These are phyloP conservation scores for Andrena dorsata DNA, from an alignment of 2,888 invertebrate species.

Conservation along the genomic window DNA sequence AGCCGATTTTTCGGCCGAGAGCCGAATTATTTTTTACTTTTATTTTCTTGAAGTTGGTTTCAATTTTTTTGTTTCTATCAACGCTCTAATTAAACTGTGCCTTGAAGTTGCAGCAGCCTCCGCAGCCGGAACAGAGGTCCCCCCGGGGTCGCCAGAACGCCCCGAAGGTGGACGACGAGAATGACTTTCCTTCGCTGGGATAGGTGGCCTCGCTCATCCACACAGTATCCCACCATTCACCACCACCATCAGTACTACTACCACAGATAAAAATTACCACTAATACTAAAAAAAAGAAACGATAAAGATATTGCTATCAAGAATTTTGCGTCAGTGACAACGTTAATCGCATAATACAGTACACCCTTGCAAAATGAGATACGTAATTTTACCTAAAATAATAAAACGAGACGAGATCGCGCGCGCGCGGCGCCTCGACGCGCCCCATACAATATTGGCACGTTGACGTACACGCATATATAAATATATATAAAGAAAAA, in stretches of 20 bases:
- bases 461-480: slow-evolving; percentile 34
- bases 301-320: slow-evolving; percentile 76
- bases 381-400: slow-evolving; percentile 65
- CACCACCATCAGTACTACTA: slow-evolving; percentile 78
- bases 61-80: no score
- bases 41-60: no score
- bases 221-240: slow-evolving; percentile 71
- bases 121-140: slow-evolving; percentile 81
- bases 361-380: slow-evolving; percentile 73
- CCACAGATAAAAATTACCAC: slow-evolving; percentile 75
- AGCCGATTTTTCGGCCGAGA: no score
- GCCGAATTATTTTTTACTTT: no score
- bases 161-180: slow-evolving; percentile 97
- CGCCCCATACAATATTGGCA: slow-evolving; percentile 64
- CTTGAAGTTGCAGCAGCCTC: slow-evolving; percentile 73
- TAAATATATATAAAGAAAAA: no score
- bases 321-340: slow-evolving; percentile 81
- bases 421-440: slow-evolving; percentile 44
- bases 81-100: neutral
- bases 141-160: slow-evolving; percentile 86
- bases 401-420: slow-evolving; percentile 44
- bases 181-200: slow-evolving; percentile 97
- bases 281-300: slow-evolving; percentile 63
- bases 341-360: slow-evolving; percentile 80
- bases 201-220: slow-evolving; percentile 84